A percentile compares a stretch with the other conserved stretches of the same genome.
Evolutionary conservation across 2,113 vertebrate genomes (phyloP).

Genomic region (Gymnarchus niloticus): DNA sequence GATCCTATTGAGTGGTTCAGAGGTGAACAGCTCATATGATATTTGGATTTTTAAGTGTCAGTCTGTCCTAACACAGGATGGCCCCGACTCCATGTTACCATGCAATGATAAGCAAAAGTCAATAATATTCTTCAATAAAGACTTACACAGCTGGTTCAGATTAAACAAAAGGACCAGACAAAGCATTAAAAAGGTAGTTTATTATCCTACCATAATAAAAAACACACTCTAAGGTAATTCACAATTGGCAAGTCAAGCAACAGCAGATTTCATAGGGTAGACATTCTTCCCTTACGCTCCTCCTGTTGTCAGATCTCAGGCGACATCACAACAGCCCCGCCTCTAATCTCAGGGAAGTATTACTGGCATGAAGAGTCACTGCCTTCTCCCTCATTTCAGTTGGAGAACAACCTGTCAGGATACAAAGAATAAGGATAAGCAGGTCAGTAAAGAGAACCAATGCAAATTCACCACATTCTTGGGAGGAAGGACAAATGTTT

Average conservation of each 20-base stretch:
- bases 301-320: background rate
- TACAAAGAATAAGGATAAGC: background rate
- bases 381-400: constrained; percentile 61
- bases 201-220: background rate
- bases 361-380: background rate
- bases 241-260: background rate
- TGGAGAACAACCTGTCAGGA: constrained; percentile 77
- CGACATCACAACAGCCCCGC: background rate
- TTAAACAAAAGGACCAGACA: constrained; percentile 1
- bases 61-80: no score
- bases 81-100: no score
- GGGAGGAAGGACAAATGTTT: no score
- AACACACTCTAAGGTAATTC: background rate
- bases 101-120: no score
- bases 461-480: no score
- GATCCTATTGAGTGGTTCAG: no score
- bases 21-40: no score
- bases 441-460: background rate
- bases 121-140: background rate
- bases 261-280: background rate
- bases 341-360: background rate
- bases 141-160: background rate
- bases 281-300: background rate
- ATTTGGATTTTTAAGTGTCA: no score
- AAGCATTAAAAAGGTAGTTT: background rate